These are phyloP conservation scores for Phoxinus dragarum DNA, from an alignment of 2,797 vertebrate genomes.

Conservation along the genomic window DNA sequence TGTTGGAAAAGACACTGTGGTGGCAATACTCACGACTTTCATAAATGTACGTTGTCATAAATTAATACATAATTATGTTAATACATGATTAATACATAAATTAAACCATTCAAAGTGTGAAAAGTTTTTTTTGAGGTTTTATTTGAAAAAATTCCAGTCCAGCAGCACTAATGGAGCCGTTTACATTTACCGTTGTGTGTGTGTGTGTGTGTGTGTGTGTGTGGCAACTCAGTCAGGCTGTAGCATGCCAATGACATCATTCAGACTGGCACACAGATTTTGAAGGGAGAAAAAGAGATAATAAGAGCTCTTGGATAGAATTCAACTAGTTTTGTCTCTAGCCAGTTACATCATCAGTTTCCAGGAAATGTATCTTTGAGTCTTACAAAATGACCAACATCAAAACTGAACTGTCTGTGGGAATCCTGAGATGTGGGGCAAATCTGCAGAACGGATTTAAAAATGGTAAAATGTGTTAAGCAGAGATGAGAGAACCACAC, in stretches of 20 bases:
- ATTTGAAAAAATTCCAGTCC: background rate
- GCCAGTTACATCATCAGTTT: constrained; percentile 23
- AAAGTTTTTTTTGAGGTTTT: background rate
- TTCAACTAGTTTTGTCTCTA: background rate
- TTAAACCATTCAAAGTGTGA: background rate
- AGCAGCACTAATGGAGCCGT: background rate
- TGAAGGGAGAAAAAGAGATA: background rate
- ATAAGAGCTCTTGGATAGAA: constrained; percentile 1
- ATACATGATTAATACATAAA: too few species aligned
- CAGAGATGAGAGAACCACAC: background rate
- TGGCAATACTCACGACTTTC: background rate
- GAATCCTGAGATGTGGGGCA: constrained; percentile 14
- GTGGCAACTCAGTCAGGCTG: constrained; percentile 13
- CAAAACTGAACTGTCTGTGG: constrained; percentile 16
- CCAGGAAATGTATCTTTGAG: background rate
- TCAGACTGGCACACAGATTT: constrained; percentile 20
- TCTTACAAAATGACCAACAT: background rate
- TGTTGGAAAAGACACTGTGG: background rate
- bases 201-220: background rate
- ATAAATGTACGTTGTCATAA: too few species aligned
- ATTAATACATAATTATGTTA: too few species aligned
- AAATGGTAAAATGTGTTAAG: background rate
- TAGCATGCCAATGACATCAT: constrained; percentile 35
- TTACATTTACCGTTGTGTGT: background rate
- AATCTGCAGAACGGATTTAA: background rate